A percentile compares a stretch with the other conserved stretches of the same genome.
phyloP scores from a whole-genome alignment of 2,888 invertebrate species.

The Nebria salina region DNA sequence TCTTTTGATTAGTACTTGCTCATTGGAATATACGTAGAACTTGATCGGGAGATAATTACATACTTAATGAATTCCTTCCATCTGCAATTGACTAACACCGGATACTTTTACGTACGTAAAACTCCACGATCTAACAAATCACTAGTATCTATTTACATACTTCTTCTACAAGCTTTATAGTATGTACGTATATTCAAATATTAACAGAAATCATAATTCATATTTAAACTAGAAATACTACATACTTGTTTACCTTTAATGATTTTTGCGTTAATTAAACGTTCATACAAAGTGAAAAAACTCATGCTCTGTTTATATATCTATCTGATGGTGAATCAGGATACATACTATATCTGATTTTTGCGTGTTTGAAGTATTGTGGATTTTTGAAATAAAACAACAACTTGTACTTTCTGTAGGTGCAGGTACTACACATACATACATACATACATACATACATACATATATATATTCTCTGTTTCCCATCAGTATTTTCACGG shows the following conservation, averaged over 20 bases:
- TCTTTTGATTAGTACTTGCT: constrained; percentile 44
- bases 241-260: no score
- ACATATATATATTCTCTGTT: not conserved
- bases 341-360: constrained; percentile 22
- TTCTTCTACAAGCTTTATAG: no score
- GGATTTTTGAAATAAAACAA: constrained; percentile 28
- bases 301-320: not conserved
- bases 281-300: not conserved
- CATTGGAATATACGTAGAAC: constrained; percentile 32
- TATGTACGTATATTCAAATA: no score
- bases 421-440: not conserved
- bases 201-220: no score
- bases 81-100: constrained; percentile 27
- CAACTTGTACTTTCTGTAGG: not conserved
- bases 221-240: no score
- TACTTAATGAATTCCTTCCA: constrained; percentile 39
- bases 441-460: no score
- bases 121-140: constrained; percentile 10
- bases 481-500: constrained; percentile 16
- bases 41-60: constrained; percentile 40
- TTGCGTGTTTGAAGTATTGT: constrained; percentile 25
- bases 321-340: not conserved
- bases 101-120: constrained; percentile 23
- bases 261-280: no score
- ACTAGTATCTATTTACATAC: not conserved